These are phyloP conservation scores for Gymnorhina tibicen DNA, from an alignment of 2,113 vertebrate species.

Conservation along the genomic window DNA sequence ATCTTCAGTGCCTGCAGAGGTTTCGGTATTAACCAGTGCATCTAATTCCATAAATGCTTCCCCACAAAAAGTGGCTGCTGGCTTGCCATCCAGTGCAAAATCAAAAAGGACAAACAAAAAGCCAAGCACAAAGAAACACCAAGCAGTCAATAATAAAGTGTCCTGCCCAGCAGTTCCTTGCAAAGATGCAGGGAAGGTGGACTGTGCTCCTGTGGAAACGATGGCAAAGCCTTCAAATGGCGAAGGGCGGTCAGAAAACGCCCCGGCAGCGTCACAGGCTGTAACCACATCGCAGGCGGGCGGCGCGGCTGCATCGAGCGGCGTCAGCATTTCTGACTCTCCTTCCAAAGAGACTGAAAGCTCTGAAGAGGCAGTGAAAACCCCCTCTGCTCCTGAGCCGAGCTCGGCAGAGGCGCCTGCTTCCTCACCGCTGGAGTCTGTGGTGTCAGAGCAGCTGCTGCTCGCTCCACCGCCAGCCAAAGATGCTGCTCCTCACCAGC, in stretches of 20 bases:
- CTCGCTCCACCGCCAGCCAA: not conserved
- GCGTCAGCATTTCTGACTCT: not conserved
- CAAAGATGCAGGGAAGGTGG: constrained; percentile 61
- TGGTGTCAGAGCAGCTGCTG: constrained; percentile 47
- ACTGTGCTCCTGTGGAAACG: not conserved
- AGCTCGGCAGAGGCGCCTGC: not conserved
- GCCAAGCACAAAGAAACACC: constrained; percentile 73
- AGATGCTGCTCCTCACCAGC: constrained; percentile 30
- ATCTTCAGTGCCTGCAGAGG: constrained; percentile 50
- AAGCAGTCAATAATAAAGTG: constrained; percentile 49
- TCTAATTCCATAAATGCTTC: constrained; percentile 45
- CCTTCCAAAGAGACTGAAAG: constrained; percentile 11
- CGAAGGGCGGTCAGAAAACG: not conserved
- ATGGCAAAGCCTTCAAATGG: not conserved
- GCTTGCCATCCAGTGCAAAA: constrained; percentile 51
- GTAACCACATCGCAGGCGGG: not conserved
- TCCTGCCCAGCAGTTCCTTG: constrained; percentile 36
- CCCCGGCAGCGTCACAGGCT: not conserved
- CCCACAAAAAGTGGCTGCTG: constrained; percentile 8
- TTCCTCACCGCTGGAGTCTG: not conserved
- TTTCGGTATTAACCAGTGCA: constrained; percentile 22
- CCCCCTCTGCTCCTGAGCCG: not conserved
- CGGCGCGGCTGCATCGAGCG: accelerated
- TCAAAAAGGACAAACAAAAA: constrained; percentile 82
- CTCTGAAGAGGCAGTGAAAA: constrained; percentile 6